phyloP scores from a whole-genome alignment of 2,888 invertebrate species.

The Gymnocheta viridis region DNA sequence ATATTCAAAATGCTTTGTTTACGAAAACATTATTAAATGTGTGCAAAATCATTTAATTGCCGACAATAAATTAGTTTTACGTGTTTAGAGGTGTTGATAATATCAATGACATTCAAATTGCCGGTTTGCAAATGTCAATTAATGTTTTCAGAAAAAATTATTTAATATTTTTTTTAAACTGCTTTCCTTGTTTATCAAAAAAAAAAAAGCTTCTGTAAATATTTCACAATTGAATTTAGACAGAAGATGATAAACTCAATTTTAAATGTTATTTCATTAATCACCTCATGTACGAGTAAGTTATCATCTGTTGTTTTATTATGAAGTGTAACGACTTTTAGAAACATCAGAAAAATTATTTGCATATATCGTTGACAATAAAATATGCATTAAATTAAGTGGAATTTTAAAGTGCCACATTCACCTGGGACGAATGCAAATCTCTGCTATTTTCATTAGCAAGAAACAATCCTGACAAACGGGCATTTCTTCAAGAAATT shows the following conservation, averaged over 20 bases:
- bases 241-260: not conserved
- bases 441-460: too few species aligned
- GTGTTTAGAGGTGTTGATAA: not conserved
- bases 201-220: not conserved
- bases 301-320: not conserved
- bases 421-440: too few species aligned
- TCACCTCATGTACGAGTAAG: not conserved
- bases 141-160: not conserved
- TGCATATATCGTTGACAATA: not conserved
- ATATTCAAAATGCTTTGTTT: not conserved
- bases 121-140: not conserved
- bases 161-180: not conserved
- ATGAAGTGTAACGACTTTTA: not conserved
- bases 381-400: not conserved
- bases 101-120: not conserved
- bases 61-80: not conserved
- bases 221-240: not conserved
- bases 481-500: too few species aligned
- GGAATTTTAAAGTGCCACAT: too few species aligned
- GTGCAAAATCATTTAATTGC: slow-evolving; percentile 3
- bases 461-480: too few species aligned
- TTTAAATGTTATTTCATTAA: not conserved
- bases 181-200: not conserved
- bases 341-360: not conserved
- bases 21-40: not conserved